Evolutionary conservation across 2,113 vertebrate genomes (phyloP).

Genomic region (Balaeniceps rex): DNA sequence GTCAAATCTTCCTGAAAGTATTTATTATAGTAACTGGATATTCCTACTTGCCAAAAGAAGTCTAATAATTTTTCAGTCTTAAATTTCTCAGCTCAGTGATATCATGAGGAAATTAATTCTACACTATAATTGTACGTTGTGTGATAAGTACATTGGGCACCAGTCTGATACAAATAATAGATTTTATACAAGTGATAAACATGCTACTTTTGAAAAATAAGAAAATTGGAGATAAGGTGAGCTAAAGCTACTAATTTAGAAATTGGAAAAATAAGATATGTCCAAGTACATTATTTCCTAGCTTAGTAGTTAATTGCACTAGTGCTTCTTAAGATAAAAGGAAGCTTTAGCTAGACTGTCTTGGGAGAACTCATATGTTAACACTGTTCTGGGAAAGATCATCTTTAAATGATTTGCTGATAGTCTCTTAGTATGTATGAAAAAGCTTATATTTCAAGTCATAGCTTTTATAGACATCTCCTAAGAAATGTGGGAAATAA

Average conservation of each 20-base stretch:
- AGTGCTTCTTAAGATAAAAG: not conserved
- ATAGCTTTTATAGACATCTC: not conserved
- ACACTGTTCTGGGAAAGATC: not conserved
- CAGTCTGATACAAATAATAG: not conserved
- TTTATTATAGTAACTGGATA: not conserved
- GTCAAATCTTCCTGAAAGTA: not conserved
- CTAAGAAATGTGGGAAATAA: not conserved
- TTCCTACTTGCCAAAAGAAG: not conserved
- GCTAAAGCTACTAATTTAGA: not conserved
- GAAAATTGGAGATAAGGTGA: not conserved
- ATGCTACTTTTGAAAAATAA: not conserved
- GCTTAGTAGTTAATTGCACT: constrained; percentile 10
- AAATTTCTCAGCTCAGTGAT: not conserved
- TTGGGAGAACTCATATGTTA: not conserved
- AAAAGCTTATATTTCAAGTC: not conserved
- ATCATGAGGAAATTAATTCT: not conserved
- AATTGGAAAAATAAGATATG: not conserved
- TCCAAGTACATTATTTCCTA: not conserved
- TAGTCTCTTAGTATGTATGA: not conserved
- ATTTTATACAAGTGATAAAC: not conserved
- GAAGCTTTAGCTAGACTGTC: not conserved
- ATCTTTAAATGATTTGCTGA: not conserved
- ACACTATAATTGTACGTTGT: not conserved
- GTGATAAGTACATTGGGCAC: not conserved
- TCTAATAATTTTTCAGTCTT: not conserved